These are phyloP conservation scores for Macrochelys suwanniensis DNA, from an alignment of 2,797 vertebrate species.

Conservation along the genomic window DNA sequence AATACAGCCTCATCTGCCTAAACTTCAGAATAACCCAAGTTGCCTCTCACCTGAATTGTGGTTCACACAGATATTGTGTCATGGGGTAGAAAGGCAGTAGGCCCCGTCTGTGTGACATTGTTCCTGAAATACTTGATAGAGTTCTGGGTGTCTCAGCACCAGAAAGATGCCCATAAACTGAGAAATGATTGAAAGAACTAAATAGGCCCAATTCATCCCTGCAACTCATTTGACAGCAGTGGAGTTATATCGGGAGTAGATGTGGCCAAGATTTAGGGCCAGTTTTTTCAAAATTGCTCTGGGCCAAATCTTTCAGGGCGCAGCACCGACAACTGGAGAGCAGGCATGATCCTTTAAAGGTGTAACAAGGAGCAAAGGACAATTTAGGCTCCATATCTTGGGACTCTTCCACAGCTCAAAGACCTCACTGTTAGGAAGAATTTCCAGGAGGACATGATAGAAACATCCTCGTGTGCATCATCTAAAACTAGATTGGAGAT, in stretches of 20 bases:
- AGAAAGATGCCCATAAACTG: rapidly evolving
- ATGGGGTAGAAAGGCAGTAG: not conserved
- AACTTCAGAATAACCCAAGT: not conserved
- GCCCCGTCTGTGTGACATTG: not conserved
- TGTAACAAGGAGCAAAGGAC: not conserved
- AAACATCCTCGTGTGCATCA: constrained; percentile 66
- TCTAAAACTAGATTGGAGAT: not conserved
- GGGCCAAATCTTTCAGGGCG: not conserved
- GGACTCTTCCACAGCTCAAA: constrained; percentile 64
- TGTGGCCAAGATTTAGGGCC: not conserved
- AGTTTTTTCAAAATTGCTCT: not conserved
- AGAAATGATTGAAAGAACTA: not conserved
- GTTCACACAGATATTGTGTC: not conserved
- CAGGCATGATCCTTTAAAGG: rapidly evolving
- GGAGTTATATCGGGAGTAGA: not conserved
- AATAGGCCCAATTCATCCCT: not conserved
- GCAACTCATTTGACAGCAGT: not conserved
- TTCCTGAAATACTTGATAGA: not conserved
- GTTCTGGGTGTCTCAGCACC: not conserved
- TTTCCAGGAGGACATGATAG: constrained; percentile 70
- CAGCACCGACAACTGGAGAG: not conserved
- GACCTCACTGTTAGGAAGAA: constrained; percentile 59
- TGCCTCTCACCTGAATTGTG: not conserved
- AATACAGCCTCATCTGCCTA: not conserved
- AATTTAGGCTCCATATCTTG: constrained; percentile 33